A percentile compares a stretch with the other conserved stretches of the same genome.
phyloP scores from a whole-genome alignment of 2,888 invertebrate species.

The Pristionchus mayeri region DNA sequence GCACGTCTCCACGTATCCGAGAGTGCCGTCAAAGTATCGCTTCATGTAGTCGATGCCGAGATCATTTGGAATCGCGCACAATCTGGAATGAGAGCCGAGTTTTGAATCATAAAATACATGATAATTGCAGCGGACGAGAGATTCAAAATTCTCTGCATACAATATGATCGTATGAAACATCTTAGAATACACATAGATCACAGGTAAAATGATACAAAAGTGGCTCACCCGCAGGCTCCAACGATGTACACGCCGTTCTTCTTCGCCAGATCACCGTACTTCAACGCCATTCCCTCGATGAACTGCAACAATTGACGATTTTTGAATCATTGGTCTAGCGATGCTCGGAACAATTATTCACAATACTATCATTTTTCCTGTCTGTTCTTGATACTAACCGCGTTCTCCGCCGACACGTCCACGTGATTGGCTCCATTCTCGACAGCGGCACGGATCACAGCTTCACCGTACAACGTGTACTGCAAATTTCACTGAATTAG shows the following conservation, averaged over 20 bases:
- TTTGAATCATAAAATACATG: no score
- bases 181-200: no score
- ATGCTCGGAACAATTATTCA: neutral
- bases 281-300: constrained; percentile 88
- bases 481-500: no score
- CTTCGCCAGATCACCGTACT: constrained; percentile 82
- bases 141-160: no score
- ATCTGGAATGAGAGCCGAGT: no score
- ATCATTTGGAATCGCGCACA: constrained; percentile 93
- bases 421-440: constrained; percentile 88
- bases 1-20: constrained; percentile 74
- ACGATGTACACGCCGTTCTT: constrained; percentile 85
- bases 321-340: neutral
- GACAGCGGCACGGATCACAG: constrained; percentile 90
- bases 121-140: no score
- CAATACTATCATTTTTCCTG: neutral
- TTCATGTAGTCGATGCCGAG: constrained; percentile 87
- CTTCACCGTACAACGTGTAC: constrained; percentile 87
- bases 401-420: constrained; percentile 93
- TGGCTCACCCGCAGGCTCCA: constrained; percentile 86
- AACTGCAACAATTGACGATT: no score
- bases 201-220: neutral
- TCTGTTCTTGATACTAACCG: constrained; percentile 70
- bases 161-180: constrained; percentile 42
- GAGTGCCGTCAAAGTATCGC: constrained; percentile 83